Evolutionary conservation across 2,797 vertebrate genomes (phyloP).

Genomic region (Somateria mollissima): DNA sequence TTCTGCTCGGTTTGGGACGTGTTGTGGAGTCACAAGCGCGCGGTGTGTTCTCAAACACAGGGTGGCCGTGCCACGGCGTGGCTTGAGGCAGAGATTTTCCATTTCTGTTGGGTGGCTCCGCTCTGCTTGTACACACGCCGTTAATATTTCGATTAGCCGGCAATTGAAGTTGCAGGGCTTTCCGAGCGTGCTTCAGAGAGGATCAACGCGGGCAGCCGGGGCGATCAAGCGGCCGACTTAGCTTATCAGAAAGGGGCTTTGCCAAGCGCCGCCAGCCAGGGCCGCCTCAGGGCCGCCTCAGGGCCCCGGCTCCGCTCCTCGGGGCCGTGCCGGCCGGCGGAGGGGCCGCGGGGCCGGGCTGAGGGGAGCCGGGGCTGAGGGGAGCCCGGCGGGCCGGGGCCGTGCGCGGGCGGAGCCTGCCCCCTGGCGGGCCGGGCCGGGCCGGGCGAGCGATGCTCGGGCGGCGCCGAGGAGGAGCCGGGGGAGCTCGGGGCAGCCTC

Average conservation of each 20-base stretch:
- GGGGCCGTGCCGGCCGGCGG: too few relatives aligned
- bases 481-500: too few relatives aligned
- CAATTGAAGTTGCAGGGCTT: accelerated
- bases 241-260: neutral
- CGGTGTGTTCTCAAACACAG: accelerated
- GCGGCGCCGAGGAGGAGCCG: too few relatives aligned
- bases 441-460: neutral
- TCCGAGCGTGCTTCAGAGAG: accelerated
- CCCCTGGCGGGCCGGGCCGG: neutral
- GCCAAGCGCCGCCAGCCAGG: too few relatives aligned
- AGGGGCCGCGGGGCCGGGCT: too few relatives aligned
- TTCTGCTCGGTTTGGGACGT: too few relatives aligned
- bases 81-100: accelerated
- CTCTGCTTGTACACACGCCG: accelerated
- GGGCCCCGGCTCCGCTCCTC: too few relatives aligned
- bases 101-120: accelerated
- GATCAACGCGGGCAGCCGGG: neutral
- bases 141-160: accelerated
- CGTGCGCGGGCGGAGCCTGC: neutral
- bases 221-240: accelerated
- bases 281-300: too few relatives aligned
- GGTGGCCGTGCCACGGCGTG: neutral
- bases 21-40: accelerated
- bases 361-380: too few relatives aligned
- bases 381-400: neutral